These are phyloP conservation scores for Steinernema hermaphroditum DNA, from an alignment of 2,888 invertebrate species.

Conservation along the genomic window DNA sequence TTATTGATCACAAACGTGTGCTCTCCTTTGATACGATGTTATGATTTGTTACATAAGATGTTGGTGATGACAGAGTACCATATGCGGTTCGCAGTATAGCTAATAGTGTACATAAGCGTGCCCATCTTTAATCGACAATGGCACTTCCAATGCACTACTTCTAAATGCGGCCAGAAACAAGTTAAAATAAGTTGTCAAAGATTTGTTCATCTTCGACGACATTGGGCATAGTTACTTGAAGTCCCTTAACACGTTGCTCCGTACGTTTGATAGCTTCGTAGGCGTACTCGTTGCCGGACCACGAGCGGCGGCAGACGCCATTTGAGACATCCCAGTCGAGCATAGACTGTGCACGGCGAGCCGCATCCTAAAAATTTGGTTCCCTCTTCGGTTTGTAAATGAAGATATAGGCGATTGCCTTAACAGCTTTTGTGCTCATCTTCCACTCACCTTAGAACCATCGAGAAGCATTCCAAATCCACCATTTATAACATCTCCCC, in stretches of 20 bases:
- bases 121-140: too few relatives aligned
- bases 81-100: too few relatives aligned
- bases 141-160: too few relatives aligned
- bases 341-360: constrained; percentile 69
- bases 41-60: too few relatives aligned
- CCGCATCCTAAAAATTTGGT: constrained; percentile 68
- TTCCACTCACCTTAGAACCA: constrained; percentile 67
- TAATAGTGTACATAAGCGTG: too few relatives aligned
- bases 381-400: neutral
- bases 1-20: too few relatives aligned
- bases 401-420: neutral
- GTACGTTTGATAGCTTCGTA: constrained; percentile 70
- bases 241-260: constrained; percentile 69
- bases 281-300: constrained; percentile 72
- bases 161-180: too few relatives aligned
- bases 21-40: too few relatives aligned
- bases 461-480: constrained; percentile 74
- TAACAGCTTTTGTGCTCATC: too few relatives aligned
- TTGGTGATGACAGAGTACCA: too few relatives aligned
- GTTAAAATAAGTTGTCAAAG: constrained; percentile 37
- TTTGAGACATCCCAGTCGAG: constrained; percentile 74
- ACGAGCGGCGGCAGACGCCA: constrained; percentile 71
- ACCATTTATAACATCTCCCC: constrained; percentile 75
- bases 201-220: constrained; percentile 63
- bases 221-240: constrained; percentile 71